Base-by-base conservation (phyloP, 2,888 invertebrate species). In the Acleris laterana region DNA sequence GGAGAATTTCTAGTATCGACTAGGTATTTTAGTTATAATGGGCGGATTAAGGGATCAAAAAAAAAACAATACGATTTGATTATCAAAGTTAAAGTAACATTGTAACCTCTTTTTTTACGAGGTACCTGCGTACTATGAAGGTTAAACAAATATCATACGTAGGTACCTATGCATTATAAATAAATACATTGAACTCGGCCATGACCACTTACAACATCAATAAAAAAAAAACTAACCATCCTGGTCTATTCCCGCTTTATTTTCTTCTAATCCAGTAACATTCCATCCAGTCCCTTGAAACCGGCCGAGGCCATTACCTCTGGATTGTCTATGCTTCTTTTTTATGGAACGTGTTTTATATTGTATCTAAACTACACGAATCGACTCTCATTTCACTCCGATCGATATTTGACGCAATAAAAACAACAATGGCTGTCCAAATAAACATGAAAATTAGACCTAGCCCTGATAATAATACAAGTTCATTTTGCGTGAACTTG, bases 231-330 rank as follows among this genome's bases (percentile, higher is more conserved):
- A 5, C 56, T 42, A 46, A 51, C 46, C 58, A 51, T 51, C 57
- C 63, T 63, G 48, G 60, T 61, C 65, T 65, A 61, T 65, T 60
- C 64, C 55, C 64, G 51, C 62, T 48, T 57, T 57, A 58, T 51
- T 63, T 63, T 53, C 60, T 65, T 65, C 65, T 65, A 65, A 65
- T 65, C 65, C 65, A 65, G 64, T 50, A 65, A 65, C 65, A 65
- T 65, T 65, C 65, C 60, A 56, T 44, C 55, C 46, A 32, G 55
- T 53, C 61, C 61, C 62, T 55, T 53, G 19, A 59, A 65, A 66
- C 66, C 66, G 66, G 66, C 66, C 51, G 48, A 22, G 59, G 65
- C 66, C 61, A 66, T 66, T 66, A 61, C 66, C 62, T 61, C 66
- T 19, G 51, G 46, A 66, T 62, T 60, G 55, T 66, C 66, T 65